Evolutionary conservation across 2,113 vertebrate genomes (phyloP), one percentile per base, ranked within the genome.

Genomic region (Heteronetta atricapilla): DNA sequence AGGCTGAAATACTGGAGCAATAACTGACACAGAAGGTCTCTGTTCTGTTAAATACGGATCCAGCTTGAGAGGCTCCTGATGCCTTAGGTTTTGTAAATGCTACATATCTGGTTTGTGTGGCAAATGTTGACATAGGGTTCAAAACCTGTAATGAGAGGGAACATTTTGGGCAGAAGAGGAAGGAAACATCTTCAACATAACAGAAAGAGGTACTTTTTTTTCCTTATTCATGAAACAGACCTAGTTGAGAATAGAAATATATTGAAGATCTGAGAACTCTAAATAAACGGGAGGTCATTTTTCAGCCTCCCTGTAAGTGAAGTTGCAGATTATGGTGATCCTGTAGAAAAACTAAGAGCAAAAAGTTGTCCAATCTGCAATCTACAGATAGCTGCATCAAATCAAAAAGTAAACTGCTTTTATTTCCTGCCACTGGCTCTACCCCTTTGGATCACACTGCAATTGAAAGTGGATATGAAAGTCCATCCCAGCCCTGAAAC

Each of bases 11-110:
- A 40, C 6, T 22, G 69, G 40, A 55, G 46, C 5, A 82, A 40
- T 34, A 76, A 53, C 0, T 2, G 70, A 25, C 0, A 1, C 10
- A 62, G 42, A n/a, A 84, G 2, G 13, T 58, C 6, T 16, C 50
- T 62, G 18, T 31, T 77, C 44, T 80, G 34, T 63, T 73, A 78
- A 70, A 68, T 15, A 2, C 0, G 18, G 42, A 38, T 50, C 9
- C 5, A 87, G 5, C 14, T 72, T 0, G 1, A 76, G 28, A 56
- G 2, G 13, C 52, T 82, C 58, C 31, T 44, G 40, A 11, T 63
- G 67, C 12, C 21, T 28, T 25, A 59, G 64, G 52, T 23, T 60
- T 23, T 82, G n/a, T 6, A 82, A 68, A 44, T 18, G n/a, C 8
- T 56, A 14, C 5, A 23, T 31, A 22, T 23, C 23, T 21, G 3